A percentile compares a stretch with the other conserved stretches of the same genome.
Evolutionary conservation across 1,140 invertebrate species (phyloP).

Genomic region (Idris sp.): DNA sequence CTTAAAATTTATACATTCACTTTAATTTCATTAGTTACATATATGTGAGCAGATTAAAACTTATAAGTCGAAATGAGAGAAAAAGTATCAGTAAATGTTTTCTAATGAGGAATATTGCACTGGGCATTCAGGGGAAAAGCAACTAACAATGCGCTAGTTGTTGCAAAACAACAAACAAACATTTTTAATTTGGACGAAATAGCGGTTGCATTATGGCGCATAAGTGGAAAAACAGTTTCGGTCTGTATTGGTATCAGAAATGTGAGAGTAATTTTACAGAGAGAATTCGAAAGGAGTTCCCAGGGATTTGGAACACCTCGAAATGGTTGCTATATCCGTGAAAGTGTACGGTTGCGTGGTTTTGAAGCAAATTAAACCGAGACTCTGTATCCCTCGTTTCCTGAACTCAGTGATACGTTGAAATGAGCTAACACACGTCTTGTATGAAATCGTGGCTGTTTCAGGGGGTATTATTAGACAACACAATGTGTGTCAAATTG

Average conservation of each 20-base stretch:
- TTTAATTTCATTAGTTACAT: too few relatives aligned
- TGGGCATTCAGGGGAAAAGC: too few relatives aligned
- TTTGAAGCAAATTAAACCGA: constrained; percentile 65
- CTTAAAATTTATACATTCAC: too few relatives aligned
- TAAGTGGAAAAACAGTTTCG: constrained; percentile 29
- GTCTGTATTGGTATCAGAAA: constrained; percentile 23
- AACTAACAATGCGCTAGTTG: too few relatives aligned
- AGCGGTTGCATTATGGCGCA: constrained; percentile 22
- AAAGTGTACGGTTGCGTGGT: constrained; percentile 45
- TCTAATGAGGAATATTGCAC: too few relatives aligned
- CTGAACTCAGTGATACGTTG: constrained; percentile 46
- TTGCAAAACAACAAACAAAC: background rate
- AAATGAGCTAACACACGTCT: constrained; percentile 25
- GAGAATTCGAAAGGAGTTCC: constrained; percentile 51
- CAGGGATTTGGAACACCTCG: constrained; percentile 38
- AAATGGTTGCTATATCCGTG: constrained; percentile 45
- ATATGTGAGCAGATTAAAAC: too few relatives aligned
- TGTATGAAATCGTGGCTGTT: constrained; percentile 20
- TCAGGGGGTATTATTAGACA: constrained; percentile 23
- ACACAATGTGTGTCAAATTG: constrained; percentile 23
- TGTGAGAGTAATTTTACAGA: constrained; percentile 40
- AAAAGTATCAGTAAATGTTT: too few relatives aligned
- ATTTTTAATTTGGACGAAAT: constrained; percentile 29
- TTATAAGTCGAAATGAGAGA: too few relatives aligned
- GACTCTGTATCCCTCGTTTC: constrained; percentile 48